Evolutionary conservation across 2,113 vertebrate genomes (phyloP).

Genomic region (Cebus imitator): DNA sequence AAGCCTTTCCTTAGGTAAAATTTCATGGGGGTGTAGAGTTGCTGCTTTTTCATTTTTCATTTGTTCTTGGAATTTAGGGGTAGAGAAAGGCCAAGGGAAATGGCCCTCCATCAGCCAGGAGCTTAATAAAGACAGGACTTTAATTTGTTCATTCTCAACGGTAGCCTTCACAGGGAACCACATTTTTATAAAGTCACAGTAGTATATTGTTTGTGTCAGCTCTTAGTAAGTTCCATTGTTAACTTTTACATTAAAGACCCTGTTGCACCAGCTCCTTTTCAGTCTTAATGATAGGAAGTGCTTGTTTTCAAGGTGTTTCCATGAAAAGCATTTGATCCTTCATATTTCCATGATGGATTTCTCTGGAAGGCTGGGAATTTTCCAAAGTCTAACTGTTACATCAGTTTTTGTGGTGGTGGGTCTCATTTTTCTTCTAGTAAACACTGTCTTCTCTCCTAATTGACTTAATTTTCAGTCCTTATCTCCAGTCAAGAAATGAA

Average conservation of each 20-base stretch:
- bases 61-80: slow-evolving; percentile 40
- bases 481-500: no score
- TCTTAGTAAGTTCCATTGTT: background rate
- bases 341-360: slow-evolving; percentile 2
- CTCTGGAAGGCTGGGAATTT: slow-evolving; percentile 18
- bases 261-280: background rate
- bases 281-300: background rate
- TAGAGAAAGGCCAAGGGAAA: background rate
- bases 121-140: background rate
- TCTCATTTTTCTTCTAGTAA: no score
- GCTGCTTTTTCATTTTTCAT: slow-evolving; percentile 48
- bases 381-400: background rate
- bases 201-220: background rate
- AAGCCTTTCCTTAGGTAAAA: slow-evolving; percentile 31
- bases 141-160: slow-evolving; percentile 15
- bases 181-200: background rate
- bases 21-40: background rate
- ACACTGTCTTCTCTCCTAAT: no score
- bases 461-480: no score
- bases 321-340: background rate
- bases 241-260: background rate
- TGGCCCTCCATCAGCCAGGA: background rate
- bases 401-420: no score
- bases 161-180: background rate
- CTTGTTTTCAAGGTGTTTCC: slow-evolving; percentile 2